Conservation (phyloP, 1,140 invertebrate species). For the Octopus bimaculoides region DNA sequence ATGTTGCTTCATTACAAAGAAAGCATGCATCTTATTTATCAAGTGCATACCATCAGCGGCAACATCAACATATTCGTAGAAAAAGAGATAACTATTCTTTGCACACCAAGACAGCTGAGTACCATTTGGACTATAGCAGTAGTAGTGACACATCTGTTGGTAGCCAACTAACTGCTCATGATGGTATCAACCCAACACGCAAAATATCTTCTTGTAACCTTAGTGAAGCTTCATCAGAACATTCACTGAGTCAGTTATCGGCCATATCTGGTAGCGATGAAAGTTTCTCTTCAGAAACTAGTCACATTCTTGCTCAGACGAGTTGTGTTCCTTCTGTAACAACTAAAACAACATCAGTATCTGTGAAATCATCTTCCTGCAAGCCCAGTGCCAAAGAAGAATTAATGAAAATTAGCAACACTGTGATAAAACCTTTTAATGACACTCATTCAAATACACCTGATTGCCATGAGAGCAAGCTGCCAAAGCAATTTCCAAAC, state of each 20-base stretch:
- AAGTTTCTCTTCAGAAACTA: conserved; percentile 14
- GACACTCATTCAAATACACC: not conserved
- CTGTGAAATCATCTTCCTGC: not conserved
- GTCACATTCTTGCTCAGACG: conserved; percentile 16
- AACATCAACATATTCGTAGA: not conserved
- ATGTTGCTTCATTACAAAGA: not conserved
- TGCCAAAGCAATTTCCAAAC: not conserved
- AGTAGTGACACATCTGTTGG: conserved; percentile 1
- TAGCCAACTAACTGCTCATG: not conserved
- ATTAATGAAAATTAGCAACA: not conserved
- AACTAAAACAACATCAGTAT: not conserved
- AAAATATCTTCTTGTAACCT: not conserved
- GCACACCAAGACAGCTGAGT: not conserved
- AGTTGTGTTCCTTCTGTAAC: not conserved
- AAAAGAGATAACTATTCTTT: not conserved
- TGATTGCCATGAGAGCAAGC: not conserved
- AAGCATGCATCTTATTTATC: not conserved
- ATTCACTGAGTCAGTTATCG: conserved; percentile 9
- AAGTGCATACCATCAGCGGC: not conserved
- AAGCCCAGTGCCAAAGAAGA: not conserved
- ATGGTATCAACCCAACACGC: not conserved
- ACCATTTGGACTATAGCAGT: not conserved
- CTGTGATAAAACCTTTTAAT: conserved; percentile 11
- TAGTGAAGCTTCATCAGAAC: conserved; percentile 7
- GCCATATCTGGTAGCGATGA: not conserved